phyloP scores from a whole-genome alignment of 2,888 invertebrate species.

The Bruchidius siliquastri region DNA sequence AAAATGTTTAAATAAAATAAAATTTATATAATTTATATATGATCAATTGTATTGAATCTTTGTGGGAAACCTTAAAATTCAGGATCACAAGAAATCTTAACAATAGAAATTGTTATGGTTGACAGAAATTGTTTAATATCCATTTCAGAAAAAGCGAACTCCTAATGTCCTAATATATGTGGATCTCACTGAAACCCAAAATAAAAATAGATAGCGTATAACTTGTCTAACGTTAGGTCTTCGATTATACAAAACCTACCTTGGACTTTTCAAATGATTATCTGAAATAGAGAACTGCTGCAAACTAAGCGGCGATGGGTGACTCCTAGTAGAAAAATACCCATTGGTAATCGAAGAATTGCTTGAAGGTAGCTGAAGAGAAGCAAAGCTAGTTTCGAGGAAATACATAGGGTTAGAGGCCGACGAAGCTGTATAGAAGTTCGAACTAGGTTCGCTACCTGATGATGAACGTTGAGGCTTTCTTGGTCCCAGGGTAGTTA shows the following conservation, averaged over 20 bases:
- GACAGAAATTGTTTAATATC: no score
- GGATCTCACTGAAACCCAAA: no score
- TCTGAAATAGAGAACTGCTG: neutral
- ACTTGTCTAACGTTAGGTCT: no score
- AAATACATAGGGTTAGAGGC: conserved; percentile 53
- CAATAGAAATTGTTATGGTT: no score
- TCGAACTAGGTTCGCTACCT: conserved; percentile 36
- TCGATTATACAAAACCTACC: neutral
- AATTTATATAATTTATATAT: no score
- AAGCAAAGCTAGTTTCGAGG: conserved; percentile 73
- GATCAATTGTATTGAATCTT: no score
- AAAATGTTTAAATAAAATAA: no score
- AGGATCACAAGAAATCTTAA: no score
- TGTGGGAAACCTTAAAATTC: no score
- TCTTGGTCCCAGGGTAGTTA: conserved; percentile 72
- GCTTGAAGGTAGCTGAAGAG: conserved; percentile 53
- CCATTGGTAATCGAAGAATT: conserved; percentile 44
- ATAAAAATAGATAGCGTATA: no score
- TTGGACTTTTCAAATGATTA: neutral
- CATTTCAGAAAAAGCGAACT: no score
- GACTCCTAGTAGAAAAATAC: conserved; percentile 39
- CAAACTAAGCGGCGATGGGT: conserved; percentile 32
- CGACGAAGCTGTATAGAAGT: conserved; percentile 25
- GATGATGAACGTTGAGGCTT: conserved; percentile 64
- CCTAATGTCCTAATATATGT: no score